Evolutionary conservation across 2,888 invertebrate species (phyloP), one percentile per base, ranked within the genome.

Genomic region (Sycophila texana): DNA sequence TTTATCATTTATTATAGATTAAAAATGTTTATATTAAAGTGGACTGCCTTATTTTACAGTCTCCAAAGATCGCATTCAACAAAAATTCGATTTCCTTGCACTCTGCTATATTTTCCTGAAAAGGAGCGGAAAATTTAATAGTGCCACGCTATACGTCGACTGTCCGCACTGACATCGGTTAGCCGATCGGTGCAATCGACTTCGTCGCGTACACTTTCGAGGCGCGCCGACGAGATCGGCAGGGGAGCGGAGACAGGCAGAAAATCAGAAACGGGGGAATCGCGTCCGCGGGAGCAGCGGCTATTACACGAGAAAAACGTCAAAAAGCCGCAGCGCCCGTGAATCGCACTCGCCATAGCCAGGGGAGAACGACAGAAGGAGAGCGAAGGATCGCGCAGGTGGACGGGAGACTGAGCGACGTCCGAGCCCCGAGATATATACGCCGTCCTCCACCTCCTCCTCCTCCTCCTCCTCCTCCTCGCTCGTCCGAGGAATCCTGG

Each of bases 281-380:
- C 61, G 57, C 16, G 49, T 7, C 5, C 47, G 60, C 51, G 20
- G 49, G 26, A 53, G 66, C 58, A 39, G 30, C 60, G 65, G 70
- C 74, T 79, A 79, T 79, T 79, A 79, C 79, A 71, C 55, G 71
- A 79, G 71, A 71, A 79, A 79, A 79, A 79, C 66, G 75, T 75
- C 51, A 75, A 79, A 79, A 74, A 39, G 39, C 73, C 57, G 66
- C 16, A 18, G 12, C 22, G 65, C 20, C 0, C 26, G 30, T 49
- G 71, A 49, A 66, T 53, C 57, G 58, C 30, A 22, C n/a, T 26
- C 20, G 13, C 30, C 12, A 13, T 20, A 58, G 7, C 13, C 2
- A 26, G 5, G 26, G 20, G 47, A 12, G 49, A 30, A 12, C 12
- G 51, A 57, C n/a, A 30, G 22, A 20, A 18, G 22, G 30, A 26